Conservation (phyloP, 2,113 vertebrate species). For the Stomatorhinus ivindoensis region DNA sequence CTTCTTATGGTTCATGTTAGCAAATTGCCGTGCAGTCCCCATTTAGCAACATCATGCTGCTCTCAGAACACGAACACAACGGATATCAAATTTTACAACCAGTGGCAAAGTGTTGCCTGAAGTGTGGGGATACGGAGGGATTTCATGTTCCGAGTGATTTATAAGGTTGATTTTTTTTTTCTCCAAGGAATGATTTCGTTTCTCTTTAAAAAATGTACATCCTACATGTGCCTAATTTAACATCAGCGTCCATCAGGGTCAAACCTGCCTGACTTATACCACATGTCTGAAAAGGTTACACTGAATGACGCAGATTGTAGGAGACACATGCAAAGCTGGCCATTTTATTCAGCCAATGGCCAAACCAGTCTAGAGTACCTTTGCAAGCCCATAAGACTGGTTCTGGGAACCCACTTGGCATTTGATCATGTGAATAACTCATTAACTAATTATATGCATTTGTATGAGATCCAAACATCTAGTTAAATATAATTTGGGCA, state of each 20-base stretch:
- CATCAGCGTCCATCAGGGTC: not conserved
- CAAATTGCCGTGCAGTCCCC: not conserved
- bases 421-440: not conserved
- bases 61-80: not conserved
- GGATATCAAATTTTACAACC: not conserved
- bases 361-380: not conserved
- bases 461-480: not conserved
- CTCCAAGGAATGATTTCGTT: not conserved
- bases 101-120: not conserved
- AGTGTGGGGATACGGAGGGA: not conserved
- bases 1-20: not conserved
- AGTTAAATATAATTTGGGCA: not conserved
- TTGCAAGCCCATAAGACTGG: not conserved
- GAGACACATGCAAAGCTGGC: not conserved
- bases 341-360: not conserved
- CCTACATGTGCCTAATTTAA: not conserved
- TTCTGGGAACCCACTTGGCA: not conserved
- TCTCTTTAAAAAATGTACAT: not conserved
- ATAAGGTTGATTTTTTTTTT: not conserved
- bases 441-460: not conserved
- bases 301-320: not conserved
- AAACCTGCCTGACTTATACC: not conserved
- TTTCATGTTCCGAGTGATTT: not conserved
- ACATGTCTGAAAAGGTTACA: not conserved
- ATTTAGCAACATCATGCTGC: not conserved